Evolutionary conservation across 2,888 invertebrate species (phyloP).

Genomic region (Elgonia sp.): DNA sequence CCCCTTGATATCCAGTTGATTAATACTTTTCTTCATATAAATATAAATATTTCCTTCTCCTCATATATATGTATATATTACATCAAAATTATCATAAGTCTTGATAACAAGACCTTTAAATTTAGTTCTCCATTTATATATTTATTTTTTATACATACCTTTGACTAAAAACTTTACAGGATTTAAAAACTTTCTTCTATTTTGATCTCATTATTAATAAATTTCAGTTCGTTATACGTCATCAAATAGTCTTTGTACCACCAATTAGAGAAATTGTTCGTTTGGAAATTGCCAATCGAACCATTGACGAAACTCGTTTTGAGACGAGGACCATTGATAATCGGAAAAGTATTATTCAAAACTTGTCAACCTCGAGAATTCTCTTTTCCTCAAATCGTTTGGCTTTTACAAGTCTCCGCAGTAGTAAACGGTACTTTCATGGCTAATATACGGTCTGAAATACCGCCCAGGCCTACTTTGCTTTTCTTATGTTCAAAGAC

Average conservation of each 20-base stretch:
- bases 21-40: too few relatives aligned
- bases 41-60: too few relatives aligned
- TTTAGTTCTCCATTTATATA: too few relatives aligned
- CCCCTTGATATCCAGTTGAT: too few relatives aligned
- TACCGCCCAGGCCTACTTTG: constrained; percentile 53
- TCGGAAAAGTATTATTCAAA: constrained; percentile 60
- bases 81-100: too few relatives aligned
- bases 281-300: constrained; percentile 43
- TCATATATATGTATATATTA: too few relatives aligned
- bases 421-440: constrained; percentile 37
- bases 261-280: constrained; percentile 61
- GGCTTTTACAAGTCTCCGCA: constrained; percentile 18
- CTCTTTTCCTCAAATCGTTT: constrained; percentile 20
- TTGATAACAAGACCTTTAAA: too few relatives aligned
- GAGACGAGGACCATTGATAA: constrained; percentile 38
- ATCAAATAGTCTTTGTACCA: constrained; percentile 20
- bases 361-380: constrained; percentile 64
- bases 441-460: constrained; percentile 58
- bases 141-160: too few relatives aligned
- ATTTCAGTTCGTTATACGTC: constrained; percentile 6
- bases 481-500: constrained; percentile 65
- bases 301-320: constrained; percentile 6
- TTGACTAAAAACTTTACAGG: not conserved
- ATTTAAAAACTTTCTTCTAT: constrained; percentile 2
- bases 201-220: constrained; percentile 34